These are phyloP conservation scores for Coenobita brevimanus DNA, from an alignment of 1,140 invertebrate species.

Conservation along the genomic window DNA sequence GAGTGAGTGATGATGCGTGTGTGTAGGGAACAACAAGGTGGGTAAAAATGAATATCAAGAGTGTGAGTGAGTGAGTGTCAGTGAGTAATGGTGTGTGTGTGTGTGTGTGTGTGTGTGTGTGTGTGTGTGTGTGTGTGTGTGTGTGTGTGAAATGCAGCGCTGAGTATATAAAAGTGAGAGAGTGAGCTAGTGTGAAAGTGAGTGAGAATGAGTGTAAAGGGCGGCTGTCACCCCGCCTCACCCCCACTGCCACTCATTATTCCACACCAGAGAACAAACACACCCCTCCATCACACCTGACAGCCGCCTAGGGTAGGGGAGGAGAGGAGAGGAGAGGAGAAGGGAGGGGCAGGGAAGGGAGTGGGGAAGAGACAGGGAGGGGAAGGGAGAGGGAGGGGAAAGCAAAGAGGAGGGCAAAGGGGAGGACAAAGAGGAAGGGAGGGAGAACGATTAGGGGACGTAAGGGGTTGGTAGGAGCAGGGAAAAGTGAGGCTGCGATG, in stretches of 20 bases:
- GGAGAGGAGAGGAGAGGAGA: background rate
- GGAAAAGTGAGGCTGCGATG: background rate
- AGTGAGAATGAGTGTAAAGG: background rate
- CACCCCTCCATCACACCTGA: background rate
- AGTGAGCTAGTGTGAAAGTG: background rate
- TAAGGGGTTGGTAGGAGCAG: background rate
- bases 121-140: too few relatives aligned
- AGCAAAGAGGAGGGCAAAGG: background rate
- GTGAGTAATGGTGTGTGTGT: too few relatives aligned
- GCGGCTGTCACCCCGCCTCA: too few relatives aligned
- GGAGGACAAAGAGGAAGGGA: background rate
- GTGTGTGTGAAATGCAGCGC: background rate
- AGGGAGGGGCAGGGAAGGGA: background rate
- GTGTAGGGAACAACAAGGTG: too few relatives aligned
- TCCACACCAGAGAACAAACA: conserved; percentile 12
- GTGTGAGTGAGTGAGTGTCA: too few relatives aligned
- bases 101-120: too few relatives aligned
- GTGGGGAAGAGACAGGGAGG: background rate
- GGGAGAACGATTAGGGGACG: background rate
- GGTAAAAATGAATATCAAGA: too few relatives aligned
- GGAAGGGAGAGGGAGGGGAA: background rate
- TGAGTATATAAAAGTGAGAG: background rate
- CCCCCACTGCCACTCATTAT: too few relatives aligned
- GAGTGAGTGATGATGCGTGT: too few relatives aligned
- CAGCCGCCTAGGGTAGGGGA: background rate